Conservation (phyloP, 2,888 invertebrate species). For the Achlya flavicornis region DNA sequence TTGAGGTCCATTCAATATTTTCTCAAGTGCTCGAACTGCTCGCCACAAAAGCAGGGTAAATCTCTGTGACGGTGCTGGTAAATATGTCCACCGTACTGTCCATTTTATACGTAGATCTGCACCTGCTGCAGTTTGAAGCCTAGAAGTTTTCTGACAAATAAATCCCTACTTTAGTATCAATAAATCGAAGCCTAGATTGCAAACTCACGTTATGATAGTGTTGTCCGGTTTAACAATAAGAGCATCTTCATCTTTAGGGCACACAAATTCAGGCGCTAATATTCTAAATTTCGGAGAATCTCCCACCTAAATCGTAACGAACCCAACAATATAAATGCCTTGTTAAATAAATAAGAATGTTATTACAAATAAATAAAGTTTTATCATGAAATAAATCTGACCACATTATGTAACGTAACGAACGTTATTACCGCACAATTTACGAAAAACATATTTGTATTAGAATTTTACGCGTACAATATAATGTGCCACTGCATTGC, state of each 20-base stretch:
- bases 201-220: conserved; percentile 60
- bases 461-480: conserved; percentile 19
- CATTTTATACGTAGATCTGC: conserved; percentile 39
- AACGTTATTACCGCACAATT: conserved; percentile 19
- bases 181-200: background rate
- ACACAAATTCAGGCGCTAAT: conserved; percentile 61
- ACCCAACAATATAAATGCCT: background rate
- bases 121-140: conserved; percentile 42
- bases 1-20: conserved; percentile 50
- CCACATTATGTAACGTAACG: conserved; percentile 19
- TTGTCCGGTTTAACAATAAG: conserved; percentile 49
- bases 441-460: conserved; percentile 26
- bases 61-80: conserved; percentile 48
- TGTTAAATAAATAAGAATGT: background rate
- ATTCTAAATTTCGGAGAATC: conserved; percentile 51
- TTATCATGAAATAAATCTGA: conserved; percentile 18
- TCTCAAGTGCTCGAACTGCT: conserved; percentile 51
- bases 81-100: conserved; percentile 55
- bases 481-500: conserved; percentile 10
- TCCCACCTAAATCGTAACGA: conserved; percentile 25
- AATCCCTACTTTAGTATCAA: background rate
- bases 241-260: conserved; percentile 54
- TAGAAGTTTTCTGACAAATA: conserved; percentile 19
- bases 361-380: background rate
- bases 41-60: conserved; percentile 58